A percentile compares a stretch with the other conserved stretches of the same genome.
Conservation (phyloP, 2,888 invertebrate genomes). For the Drosophila kuntzei region DNA sequence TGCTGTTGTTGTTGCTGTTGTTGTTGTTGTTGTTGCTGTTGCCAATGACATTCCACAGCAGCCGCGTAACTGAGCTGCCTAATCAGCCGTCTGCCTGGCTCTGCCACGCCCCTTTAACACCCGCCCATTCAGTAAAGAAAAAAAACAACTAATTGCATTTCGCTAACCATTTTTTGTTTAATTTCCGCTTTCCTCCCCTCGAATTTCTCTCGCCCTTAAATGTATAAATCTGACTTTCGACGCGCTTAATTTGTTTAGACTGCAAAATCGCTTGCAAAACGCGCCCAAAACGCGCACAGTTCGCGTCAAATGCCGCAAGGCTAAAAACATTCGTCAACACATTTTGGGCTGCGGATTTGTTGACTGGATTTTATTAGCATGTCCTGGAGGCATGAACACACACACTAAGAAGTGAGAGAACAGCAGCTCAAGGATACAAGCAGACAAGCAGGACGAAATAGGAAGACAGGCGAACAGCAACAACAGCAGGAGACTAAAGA, state of each 20-base stretch:
- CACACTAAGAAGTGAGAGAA: conserved; percentile 22
- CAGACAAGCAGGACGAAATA: conserved; percentile 33
- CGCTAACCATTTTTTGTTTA: conserved; percentile 34
- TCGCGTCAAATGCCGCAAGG: conserved; percentile 56
- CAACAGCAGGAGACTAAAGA: conserved; percentile 29
- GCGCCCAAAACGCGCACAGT: conserved; percentile 57
- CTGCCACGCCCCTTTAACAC: conserved; percentile 11
- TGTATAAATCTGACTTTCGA: conserved; percentile 70
- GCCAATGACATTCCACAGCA: conserved; percentile 28
- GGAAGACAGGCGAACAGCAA: conserved; percentile 73
- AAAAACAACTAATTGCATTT: conserved; percentile 29
- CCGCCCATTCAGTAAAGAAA: conserved; percentile 5
- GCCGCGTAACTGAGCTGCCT: conserved; percentile 16
- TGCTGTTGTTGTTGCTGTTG: background rate
- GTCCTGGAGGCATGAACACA: conserved; percentile 63
- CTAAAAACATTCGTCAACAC: conserved; percentile 68
- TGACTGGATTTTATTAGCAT: conserved; percentile 75
- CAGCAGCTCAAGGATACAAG: conserved; percentile 65
- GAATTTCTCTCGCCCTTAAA: background rate
- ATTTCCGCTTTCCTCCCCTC: conserved; percentile 43
- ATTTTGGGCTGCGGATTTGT: conserved; percentile 65
- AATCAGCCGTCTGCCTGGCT: conserved; percentile 9
- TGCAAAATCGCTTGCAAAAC: conserved; percentile 53
- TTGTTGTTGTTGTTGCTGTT: background rate
- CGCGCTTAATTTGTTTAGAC: conserved; percentile 78